Conservation (phyloP, 92 coral and sea anemone species). For the Pocillopora grandis region DNA sequence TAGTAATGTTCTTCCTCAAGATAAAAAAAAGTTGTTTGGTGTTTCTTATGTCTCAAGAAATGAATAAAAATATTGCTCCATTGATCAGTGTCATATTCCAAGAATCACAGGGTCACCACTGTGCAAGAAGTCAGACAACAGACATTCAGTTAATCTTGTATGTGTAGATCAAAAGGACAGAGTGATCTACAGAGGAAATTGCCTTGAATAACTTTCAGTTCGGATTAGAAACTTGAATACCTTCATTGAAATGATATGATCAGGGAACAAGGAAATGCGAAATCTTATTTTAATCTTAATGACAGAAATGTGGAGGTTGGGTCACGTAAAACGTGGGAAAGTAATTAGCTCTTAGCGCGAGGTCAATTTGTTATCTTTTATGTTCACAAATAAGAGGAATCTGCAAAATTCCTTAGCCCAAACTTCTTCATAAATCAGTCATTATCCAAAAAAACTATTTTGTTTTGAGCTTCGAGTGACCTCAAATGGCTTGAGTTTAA, state of each 20-base stretch:
- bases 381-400: background rate
- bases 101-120: too few species aligned
- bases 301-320: constrained; percentile 8
- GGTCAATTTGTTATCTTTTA: background rate
- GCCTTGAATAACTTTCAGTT: background rate
- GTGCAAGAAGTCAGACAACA: background rate
- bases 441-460: background rate
- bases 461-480: background rate
- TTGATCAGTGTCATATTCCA: too few species aligned
- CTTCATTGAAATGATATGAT: background rate
- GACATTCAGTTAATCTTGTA: constrained; percentile 1
- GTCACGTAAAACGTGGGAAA: background rate
- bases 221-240: constrained; percentile 19
- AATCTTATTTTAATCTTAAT: background rate
- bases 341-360: background rate
- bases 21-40: too few species aligned
- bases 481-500: background rate
- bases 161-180: background rate
- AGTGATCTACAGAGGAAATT: background rate
- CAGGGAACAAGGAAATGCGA: background rate
- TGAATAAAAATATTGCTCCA: too few species aligned
- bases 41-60: too few species aligned
- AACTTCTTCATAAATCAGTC: background rate
- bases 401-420: background rate
- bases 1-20: too few species aligned